These are phyloP conservation scores for Pitta sordida DNA, from an alignment of 2,113 vertebrate species.

Conservation along the genomic window DNA sequence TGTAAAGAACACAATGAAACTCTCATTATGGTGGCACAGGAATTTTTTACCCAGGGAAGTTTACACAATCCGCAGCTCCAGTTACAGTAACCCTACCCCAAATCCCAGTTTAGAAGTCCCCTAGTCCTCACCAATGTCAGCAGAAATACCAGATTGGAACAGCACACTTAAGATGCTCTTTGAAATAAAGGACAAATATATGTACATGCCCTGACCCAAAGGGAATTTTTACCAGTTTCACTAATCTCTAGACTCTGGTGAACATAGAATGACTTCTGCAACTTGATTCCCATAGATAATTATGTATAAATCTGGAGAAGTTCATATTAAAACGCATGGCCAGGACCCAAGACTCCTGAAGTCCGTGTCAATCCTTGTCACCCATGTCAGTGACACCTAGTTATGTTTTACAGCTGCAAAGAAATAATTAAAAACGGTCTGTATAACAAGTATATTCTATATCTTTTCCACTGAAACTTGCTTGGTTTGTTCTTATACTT, in stretches of 20 bases:
- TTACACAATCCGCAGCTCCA: slow-evolving; percentile 21
- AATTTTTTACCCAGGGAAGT: slow-evolving; percentile 8
- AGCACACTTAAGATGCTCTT: slow-evolving; percentile 19
- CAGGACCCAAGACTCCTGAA: background rate
- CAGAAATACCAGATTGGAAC: slow-evolving; percentile 9
- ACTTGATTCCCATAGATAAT: background rate
- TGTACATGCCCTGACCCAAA: background rate
- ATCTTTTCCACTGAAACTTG: background rate
- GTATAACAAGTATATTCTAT: background rate
- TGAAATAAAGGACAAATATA: slow-evolving; percentile 3
- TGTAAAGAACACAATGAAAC: background rate
- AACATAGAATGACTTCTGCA: background rate
- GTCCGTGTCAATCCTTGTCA: background rate
- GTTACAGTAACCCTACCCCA: slow-evolving; percentile 38
- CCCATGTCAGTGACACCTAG: background rate
- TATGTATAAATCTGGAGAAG: background rate
- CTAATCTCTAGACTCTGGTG: background rate
- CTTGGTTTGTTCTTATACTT: background rate
- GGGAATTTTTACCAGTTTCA: slow-evolving; percentile 3
- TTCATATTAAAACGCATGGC: background rate
- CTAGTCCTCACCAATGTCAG: background rate
- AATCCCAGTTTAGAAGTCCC: slow-evolving; percentile 29
- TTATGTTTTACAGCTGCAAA: background rate
- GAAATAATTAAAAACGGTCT: background rate
- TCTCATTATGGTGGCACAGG: background rate